phyloP scores from a whole-genome alignment of 2,888 invertebrate species.

The Tenthredo amoena region DNA sequence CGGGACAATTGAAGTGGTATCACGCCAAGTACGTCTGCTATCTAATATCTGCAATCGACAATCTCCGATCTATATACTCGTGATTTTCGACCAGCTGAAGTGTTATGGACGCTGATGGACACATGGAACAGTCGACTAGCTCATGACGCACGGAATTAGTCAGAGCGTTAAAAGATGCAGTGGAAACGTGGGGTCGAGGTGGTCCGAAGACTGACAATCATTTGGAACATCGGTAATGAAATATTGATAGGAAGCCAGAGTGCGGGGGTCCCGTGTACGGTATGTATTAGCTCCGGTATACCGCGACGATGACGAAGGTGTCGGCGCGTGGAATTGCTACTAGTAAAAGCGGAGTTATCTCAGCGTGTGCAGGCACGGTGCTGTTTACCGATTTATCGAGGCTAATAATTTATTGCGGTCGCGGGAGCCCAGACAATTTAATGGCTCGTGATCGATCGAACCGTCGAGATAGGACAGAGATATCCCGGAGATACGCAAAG shows the following conservation, averaged over 20 bases:
- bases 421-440: slow-evolving; percentile 62
- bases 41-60: neutral
- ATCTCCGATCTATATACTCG: neutral
- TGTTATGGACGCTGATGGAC: neutral
- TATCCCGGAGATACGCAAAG: slow-evolving; percentile 53
- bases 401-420: slow-evolving; percentile 65
- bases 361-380: slow-evolving; percentile 8
- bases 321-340: neutral
- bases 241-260: neutral
- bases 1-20: neutral
- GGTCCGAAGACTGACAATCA: neutral
- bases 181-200: neutral
- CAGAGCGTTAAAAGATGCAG: neutral
- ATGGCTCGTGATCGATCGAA: slow-evolving; percentile 65
- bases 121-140: neutral
- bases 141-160: neutral
- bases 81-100: neutral
- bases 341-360: slow-evolving; percentile 25
- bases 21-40: neutral
- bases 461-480: slow-evolving; percentile 36
- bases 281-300: neutral
- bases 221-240: neutral
- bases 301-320: neutral
- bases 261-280: neutral
- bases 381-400: slow-evolving; percentile 67